These are phyloP conservation scores for Masnerella sp. DNA, from an alignment of 2,888 invertebrate species.

Conservation along the genomic window DNA sequence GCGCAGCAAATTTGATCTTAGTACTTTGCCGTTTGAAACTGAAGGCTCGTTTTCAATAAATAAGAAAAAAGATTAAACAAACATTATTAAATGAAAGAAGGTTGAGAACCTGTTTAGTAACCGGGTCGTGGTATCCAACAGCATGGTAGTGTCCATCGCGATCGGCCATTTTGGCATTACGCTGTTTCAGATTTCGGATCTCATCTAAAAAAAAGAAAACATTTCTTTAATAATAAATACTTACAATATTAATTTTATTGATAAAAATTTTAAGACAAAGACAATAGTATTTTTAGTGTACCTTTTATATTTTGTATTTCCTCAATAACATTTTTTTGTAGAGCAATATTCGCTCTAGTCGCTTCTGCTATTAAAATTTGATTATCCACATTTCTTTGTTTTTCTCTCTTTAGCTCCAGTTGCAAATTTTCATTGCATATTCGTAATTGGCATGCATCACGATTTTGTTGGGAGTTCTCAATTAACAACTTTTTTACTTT, in stretches of 20 bases:
- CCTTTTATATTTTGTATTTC: conserved; percentile 20
- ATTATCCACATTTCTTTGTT: conserved; percentile 2
- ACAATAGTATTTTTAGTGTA: conserved; percentile 1
- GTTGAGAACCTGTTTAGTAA: conserved; percentile 9
- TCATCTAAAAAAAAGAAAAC: conserved; percentile 7
- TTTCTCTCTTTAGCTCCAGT: background rate
- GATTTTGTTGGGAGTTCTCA: background rate
- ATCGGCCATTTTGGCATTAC: conserved; percentile 5
- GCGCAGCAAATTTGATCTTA: too few relatives aligned
- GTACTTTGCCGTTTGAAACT: too few relatives aligned
- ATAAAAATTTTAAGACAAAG: background rate
- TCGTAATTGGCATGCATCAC: background rate
- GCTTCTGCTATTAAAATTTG: conserved; percentile 14
- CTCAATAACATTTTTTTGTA: conserved; percentile 9
- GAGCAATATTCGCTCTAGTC: conserved; percentile 7
- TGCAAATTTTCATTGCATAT: conserved; percentile 3
- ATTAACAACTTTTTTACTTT: background rate
- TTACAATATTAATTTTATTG: background rate
- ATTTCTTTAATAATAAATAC: background rate
- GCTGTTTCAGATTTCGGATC: conserved; percentile 2
- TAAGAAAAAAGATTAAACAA: background rate
- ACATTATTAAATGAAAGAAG: too few relatives aligned
- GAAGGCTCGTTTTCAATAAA: too few relatives aligned
- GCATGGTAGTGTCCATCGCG: conserved; percentile 8
- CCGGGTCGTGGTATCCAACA: conserved; percentile 18